Evolutionary conservation across 2,113 vertebrate species (phyloP).

Genomic region (Noctilio leporinus): DNA sequence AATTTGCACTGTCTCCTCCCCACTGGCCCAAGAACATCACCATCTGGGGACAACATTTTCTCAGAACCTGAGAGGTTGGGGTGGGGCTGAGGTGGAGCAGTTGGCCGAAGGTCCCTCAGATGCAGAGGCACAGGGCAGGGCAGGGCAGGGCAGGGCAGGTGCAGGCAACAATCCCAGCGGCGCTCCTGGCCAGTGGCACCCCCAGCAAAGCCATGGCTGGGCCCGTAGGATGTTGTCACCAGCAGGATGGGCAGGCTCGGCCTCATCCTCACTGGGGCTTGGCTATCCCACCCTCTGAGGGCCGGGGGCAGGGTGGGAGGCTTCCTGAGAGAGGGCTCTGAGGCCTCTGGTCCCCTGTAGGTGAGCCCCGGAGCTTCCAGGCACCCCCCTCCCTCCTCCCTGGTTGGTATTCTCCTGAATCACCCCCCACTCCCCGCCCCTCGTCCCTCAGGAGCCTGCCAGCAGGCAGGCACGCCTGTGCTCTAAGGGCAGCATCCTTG

Average conservation of each 20-base stretch:
- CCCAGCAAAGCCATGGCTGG: background rate
- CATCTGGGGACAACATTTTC: background rate
- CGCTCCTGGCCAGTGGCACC: background rate
- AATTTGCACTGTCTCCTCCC: no score
- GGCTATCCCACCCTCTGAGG: background rate
- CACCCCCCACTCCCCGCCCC: no score
- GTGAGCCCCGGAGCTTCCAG: background rate
- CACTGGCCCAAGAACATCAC: fast-evolving
- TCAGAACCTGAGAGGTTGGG: background rate
- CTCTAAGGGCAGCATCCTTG: background rate
- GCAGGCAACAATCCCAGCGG: fast-evolving
- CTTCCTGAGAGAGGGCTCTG: background rate
- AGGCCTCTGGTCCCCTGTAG: background rate
- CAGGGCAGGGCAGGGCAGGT: background rate
- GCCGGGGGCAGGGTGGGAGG: background rate
- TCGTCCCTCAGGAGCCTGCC: background rate
- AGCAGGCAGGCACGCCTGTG: fast-evolving
- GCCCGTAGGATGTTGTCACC: background rate
- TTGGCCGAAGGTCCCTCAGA: background rate
- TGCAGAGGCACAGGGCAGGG: background rate
- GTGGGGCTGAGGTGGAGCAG: background rate
- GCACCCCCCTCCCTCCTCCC: fast-evolving
- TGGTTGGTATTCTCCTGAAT: fast-evolving
- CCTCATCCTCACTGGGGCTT: background rate
- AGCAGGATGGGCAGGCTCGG: background rate